A percentile compares a stretch with the other conserved stretches of the same genome.
phyloP scores from a whole-genome alignment of 2,797 vertebrate species.

The Peromyscus attwateri region DNA sequence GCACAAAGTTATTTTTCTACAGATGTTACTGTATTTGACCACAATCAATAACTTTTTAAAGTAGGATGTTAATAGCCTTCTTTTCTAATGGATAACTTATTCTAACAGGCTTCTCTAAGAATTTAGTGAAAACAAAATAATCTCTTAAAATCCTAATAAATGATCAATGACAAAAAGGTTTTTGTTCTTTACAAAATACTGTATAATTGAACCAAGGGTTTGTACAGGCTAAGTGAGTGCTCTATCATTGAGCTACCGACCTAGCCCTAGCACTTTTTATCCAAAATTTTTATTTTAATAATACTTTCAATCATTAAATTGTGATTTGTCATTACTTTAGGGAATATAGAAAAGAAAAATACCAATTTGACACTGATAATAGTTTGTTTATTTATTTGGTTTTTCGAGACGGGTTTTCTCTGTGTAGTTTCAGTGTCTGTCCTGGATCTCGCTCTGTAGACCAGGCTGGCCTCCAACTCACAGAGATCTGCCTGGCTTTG shows the following conservation, averaged over 20 bases:
- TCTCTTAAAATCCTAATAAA: background rate
- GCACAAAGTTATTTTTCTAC: background rate
- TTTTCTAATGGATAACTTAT: constrained; percentile 49
- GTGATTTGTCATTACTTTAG: background rate
- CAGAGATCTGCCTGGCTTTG: too few relatives aligned
- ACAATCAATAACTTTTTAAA: constrained; percentile 26
- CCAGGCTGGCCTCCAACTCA: too few relatives aligned
- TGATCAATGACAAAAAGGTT: background rate
- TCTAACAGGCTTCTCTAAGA: background rate
- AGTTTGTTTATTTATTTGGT: background rate
- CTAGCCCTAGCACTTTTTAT: background rate
- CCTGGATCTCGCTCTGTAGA: too few relatives aligned
- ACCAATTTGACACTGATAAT: background rate
- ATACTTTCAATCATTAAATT: constrained; percentile 17
- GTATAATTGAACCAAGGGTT: background rate
- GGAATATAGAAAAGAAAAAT: background rate
- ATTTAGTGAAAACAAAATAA: background rate
- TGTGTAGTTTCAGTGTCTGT: too few relatives aligned
- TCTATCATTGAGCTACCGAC: background rate
- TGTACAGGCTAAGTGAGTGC: background rate
- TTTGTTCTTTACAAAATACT: background rate
- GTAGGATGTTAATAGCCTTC: constrained; percentile 4
- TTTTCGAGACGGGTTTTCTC: too few relatives aligned
- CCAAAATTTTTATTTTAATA: constrained; percentile 15
- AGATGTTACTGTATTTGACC: background rate